Evolutionary conservation across 2,888 invertebrate genomes (phyloP).

Genomic region (Gymnocheta viridis): DNA sequence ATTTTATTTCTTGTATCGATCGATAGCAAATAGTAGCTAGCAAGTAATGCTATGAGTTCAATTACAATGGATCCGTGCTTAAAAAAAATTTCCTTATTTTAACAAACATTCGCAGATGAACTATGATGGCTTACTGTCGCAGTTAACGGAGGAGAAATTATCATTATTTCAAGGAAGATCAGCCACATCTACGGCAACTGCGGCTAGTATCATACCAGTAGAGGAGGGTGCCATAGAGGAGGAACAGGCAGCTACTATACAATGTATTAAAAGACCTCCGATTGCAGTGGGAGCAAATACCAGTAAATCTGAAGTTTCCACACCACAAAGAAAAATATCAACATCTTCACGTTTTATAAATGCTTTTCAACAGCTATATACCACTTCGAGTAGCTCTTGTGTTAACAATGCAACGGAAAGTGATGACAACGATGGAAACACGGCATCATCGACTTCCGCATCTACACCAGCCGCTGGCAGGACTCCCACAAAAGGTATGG

Average conservation of each 20-base stretch:
- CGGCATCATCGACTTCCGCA: conserved; percentile 54
- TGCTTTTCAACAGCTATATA: conserved; percentile 80
- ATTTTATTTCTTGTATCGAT: conserved; percentile 15
- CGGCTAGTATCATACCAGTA: conserved; percentile 55
- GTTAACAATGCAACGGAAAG: conserved; percentile 59
- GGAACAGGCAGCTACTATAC: conserved; percentile 77
- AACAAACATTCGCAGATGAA: conserved; percentile 78
- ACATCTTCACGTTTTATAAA: conserved; percentile 81
- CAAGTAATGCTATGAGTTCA: background rate
- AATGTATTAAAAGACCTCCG: conserved; percentile 72
- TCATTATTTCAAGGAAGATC: conserved; percentile 73
- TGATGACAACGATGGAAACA: conserved; percentile 70
- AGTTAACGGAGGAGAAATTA: conserved; percentile 80
- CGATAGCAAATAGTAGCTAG: conserved; percentile 12
- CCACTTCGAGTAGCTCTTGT: conserved; percentile 67
- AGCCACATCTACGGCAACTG: conserved; percentile 57
- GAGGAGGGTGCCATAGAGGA: conserved; percentile 77
- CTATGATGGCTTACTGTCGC: conserved; percentile 80
- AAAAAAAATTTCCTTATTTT: conserved; percentile 52
- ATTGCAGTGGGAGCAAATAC: conserved; percentile 59
- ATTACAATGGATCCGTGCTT: conserved; percentile 53
- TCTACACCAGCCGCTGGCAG: conserved; percentile 77
- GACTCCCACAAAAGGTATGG: conserved; percentile 85
- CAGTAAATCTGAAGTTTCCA: conserved; percentile 73
- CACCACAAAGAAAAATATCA: conserved; percentile 82